A percentile compares a stretch with the other conserved stretches of the same genome.
Conservation (phyloP, 2,797 vertebrate species). For the Lepilemur ruficaudatus region DNA sequence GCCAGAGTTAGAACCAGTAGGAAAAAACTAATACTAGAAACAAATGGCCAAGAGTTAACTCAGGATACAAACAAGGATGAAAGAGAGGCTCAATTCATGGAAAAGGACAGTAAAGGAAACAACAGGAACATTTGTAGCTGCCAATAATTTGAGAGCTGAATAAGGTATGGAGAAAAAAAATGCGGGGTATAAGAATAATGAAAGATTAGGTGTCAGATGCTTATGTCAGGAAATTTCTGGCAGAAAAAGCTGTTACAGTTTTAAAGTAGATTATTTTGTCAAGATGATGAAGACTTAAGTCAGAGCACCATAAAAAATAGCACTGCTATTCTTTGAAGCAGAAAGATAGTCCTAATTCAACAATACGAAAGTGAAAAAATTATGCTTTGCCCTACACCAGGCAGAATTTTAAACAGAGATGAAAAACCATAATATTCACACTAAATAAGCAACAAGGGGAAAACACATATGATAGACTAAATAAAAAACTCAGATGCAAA, state of each 20-base stretch:
- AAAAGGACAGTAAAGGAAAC: neutral
- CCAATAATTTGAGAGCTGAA: neutral
- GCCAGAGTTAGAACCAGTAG: neutral
- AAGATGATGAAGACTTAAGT: neutral
- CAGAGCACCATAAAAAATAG: neutral
- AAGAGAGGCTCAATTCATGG: neutral
- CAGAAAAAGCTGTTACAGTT: neutral
- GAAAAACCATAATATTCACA: conserved; percentile 17
- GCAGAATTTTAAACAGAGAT: neutral
- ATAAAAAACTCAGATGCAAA: conserved; percentile 9
- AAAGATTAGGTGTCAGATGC: neutral
- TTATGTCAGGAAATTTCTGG: neutral
- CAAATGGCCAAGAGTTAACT: neutral
- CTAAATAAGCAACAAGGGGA: conserved; percentile 12
- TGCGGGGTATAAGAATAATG: neutral
- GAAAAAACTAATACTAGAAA: neutral
- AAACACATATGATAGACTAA: neutral
- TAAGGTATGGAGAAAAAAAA: neutral
- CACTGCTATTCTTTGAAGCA: neutral
- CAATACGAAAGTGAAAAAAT: neutral
- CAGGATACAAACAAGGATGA: neutral
- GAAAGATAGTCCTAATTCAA: neutral
- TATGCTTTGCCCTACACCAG: neutral
- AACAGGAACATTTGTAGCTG: neutral
- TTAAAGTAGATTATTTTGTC: conserved; percentile 3